Evolutionary conservation across 2,113 vertebrate genomes (phyloP).

Genomic region (Acrocephalus arundinaceus): DNA sequence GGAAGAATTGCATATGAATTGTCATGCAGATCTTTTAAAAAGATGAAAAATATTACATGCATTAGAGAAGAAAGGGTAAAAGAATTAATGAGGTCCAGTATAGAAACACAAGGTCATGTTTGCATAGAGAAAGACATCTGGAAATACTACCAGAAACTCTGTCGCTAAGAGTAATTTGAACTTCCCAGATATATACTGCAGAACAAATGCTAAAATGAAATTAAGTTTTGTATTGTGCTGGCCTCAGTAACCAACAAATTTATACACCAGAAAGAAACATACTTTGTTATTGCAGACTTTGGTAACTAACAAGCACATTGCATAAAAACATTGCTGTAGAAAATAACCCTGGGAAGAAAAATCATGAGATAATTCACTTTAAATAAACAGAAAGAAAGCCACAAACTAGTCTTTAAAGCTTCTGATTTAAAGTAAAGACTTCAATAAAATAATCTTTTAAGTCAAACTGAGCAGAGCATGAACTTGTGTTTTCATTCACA

Average conservation of each 20-base stretch:
- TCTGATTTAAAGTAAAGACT: not conserved
- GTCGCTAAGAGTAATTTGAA: not conserved
- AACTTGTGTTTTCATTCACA: not conserved
- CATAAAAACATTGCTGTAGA: not conserved
- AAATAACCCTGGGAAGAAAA: not conserved
- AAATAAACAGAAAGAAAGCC: not conserved
- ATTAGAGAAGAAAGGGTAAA: not conserved
- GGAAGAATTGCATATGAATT: not conserved
- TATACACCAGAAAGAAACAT: not conserved
- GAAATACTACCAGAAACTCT: not conserved
- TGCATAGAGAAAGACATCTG: not conserved
- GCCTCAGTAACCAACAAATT: not conserved
- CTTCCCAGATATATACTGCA: not conserved
- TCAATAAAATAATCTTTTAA: not conserved
- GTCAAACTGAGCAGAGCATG: not conserved
- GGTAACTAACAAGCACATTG: not conserved
- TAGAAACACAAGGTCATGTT: not conserved
- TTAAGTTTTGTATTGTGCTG: not conserved
- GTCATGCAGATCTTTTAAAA: not conserved
- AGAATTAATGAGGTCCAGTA: not conserved
- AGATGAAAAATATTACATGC: not conserved
- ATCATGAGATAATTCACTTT: not conserved
- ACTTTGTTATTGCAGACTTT: not conserved
- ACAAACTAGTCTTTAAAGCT: not conserved
- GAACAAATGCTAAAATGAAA: not conserved